A percentile compares a stretch with the other conserved stretches of the same genome.
phyloP scores from a whole-genome alignment of 2,797 vertebrate genomes.

The Leptatherina wallacei region DNA sequence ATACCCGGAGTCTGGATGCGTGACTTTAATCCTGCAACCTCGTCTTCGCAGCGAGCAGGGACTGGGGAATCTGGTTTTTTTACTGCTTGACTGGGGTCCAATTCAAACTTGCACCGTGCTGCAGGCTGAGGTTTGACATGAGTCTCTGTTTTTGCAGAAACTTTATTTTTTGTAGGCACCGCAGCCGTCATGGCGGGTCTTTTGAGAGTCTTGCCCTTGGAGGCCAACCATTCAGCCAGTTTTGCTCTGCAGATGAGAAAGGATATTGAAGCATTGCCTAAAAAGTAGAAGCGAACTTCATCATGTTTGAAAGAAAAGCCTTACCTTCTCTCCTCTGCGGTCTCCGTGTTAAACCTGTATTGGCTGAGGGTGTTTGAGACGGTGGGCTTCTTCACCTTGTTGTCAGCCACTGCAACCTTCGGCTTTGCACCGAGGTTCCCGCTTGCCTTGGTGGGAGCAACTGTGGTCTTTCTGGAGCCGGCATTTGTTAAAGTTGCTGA shows the following conservation, averaged over 20 bases:
- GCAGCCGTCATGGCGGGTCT: constrained; percentile 68
- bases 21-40: background rate
- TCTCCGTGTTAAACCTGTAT: constrained; percentile 75
- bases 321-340: constrained; percentile 87
- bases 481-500: constrained; percentile 22
- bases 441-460: constrained; percentile 42
- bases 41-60: constrained; percentile 9
- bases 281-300: background rate
- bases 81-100: constrained; percentile 16
- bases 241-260: constrained; percentile 69
- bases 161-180: constrained; percentile 37
- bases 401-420: constrained; percentile 52
- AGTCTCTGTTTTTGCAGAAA: constrained; percentile 21
- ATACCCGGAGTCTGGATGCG: constrained; percentile 49
- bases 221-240: constrained; percentile 79
- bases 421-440: constrained; percentile 50
- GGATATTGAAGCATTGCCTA: background rate
- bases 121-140: constrained; percentile 16
- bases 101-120: constrained; percentile 4
- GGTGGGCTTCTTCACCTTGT: constrained; percentile 65
- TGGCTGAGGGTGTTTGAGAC: constrained; percentile 68
- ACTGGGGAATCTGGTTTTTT: background rate
- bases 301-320: background rate
- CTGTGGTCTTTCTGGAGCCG: constrained; percentile 42
- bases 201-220: constrained; percentile 81